Base-by-base conservation (phyloP, 2,113 vertebrate genomes). In the Clarias magur region DNA sequence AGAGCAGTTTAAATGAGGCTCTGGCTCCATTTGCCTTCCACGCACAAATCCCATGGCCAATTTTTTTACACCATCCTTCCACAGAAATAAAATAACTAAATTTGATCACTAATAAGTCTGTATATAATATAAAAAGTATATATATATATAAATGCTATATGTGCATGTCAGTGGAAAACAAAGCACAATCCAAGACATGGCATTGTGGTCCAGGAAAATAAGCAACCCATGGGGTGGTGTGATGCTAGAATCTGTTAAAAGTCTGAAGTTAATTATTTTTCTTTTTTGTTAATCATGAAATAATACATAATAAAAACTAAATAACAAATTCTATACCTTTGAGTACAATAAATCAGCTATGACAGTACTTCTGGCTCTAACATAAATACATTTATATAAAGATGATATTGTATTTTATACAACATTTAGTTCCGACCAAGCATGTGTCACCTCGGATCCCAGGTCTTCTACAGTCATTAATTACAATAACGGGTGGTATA, bases 1-100 rank as follows among this genome's bases (percentile, higher is more conserved):
- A 93, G 92, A 92, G 94, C 92, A 92, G 93, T 94, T 94, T 91
- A 19, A 93, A 93, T 94, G 90, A 93, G 93, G 87, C 91, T 90
- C 92, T 90, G 89, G 93, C 92, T 91, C 92, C 34, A 80, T 94
- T 93, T 92, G 88, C 91, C 91, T 91, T 92, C 88, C 91, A 92
- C 93, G 89, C 82, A 73, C 91, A 90, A 88, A 88, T 90, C 89
- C 90, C 91, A 88, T 91, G 86, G 89, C 84, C 76, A 88, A 88
- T 42, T 80, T 48, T 86, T 85, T 88, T 84, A 88, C 86, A 85
- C 84, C 59, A 57, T 38, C 27, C 53, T 78, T 54, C 17, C 38
- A 60, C 68, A 27, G 21, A 15, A n/a, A 70, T 23, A 86, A 11
- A 57, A 84, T 63, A 34, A 86, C 73, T 89, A 30, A 73, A 73